Evolutionary conservation across 2,797 vertebrate species (phyloP).

Genomic region (Distichodus sexfasciatus): DNA sequence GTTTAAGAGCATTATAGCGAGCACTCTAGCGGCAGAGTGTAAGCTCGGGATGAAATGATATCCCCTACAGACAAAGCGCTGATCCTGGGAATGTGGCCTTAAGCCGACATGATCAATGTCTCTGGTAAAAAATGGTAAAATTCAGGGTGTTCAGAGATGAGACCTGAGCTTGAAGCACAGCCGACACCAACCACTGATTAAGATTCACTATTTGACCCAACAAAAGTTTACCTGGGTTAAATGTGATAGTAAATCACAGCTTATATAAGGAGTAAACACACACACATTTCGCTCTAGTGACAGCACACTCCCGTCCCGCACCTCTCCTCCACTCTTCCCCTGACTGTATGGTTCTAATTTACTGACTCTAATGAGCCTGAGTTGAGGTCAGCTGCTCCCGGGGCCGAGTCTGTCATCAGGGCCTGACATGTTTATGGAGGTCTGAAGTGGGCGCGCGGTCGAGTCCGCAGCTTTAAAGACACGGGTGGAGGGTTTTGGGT

Average conservation of each 20-base stretch:
- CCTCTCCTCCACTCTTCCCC: conserved; percentile 58
- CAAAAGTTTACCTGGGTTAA: conserved; percentile 16
- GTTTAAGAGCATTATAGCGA: conserved; percentile 30
- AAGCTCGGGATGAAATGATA: background rate
- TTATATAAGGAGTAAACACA: conserved; percentile 26
- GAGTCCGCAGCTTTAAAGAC: conserved; percentile 77
- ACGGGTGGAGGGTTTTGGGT: conserved; percentile 57
- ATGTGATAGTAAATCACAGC: conserved; percentile 17
- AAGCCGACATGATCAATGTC: background rate
- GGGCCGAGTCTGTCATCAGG: conserved; percentile 80
- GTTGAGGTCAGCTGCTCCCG: conserved; percentile 81
- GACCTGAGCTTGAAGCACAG: background rate
- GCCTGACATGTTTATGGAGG: conserved; percentile 80
- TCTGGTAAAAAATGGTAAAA: background rate
- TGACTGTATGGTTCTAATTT: conserved; percentile 80
- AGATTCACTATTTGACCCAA: conserved; percentile 7
- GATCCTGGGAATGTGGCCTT: background rate
- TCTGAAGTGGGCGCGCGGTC: conserved; percentile 79
- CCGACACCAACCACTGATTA: background rate
- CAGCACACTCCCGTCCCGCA: conserved; percentile 40
- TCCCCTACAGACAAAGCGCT: background rate
- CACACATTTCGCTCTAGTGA: conserved; percentile 15
- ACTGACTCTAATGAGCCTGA: conserved; percentile 80
- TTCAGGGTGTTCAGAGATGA: background rate
- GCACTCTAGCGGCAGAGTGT: background rate